These are phyloP conservation scores for Polyommatus iphigenia DNA, from an alignment of 2,888 invertebrate genomes.

Conservation along the genomic window DNA sequence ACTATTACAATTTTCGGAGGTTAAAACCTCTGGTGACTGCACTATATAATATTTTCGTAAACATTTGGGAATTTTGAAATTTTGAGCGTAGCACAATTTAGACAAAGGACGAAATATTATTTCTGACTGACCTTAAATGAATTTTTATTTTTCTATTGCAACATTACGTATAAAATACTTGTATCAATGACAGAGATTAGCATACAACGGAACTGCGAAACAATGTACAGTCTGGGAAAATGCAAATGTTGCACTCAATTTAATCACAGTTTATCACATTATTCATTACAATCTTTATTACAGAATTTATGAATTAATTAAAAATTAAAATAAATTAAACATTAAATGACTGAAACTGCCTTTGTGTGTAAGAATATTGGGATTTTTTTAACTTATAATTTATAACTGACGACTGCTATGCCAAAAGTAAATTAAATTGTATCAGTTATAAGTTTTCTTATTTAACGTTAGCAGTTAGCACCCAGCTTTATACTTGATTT, in stretches of 20 bases:
- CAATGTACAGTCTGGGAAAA: constrained; percentile 14
- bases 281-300: neutral
- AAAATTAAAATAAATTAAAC: neutral
- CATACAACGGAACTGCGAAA: constrained; percentile 5
- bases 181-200: constrained; percentile 2
- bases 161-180: neutral
- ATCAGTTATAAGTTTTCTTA: too few relatives aligned
- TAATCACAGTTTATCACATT: neutral
- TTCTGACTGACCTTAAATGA: neutral
- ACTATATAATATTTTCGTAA: too few relatives aligned
- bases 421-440: too few relatives aligned
- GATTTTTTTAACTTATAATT: neutral
- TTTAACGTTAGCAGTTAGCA: too few relatives aligned
- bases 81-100: too few relatives aligned
- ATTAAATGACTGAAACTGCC: neutral
- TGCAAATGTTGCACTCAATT: constrained; percentile 16
- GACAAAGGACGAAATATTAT: neutral
- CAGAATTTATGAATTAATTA: neutral
- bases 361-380: neutral
- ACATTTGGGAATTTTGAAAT: neutral
- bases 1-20: too few relatives aligned
- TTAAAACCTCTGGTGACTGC: too few relatives aligned
- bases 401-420: neutral
- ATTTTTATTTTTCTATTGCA: neutral
- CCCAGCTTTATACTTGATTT: too few relatives aligned